These are phyloP conservation scores for Cephus nigrinus DNA, from an alignment of 2,888 invertebrate genomes.

Conservation along the genomic window DNA sequence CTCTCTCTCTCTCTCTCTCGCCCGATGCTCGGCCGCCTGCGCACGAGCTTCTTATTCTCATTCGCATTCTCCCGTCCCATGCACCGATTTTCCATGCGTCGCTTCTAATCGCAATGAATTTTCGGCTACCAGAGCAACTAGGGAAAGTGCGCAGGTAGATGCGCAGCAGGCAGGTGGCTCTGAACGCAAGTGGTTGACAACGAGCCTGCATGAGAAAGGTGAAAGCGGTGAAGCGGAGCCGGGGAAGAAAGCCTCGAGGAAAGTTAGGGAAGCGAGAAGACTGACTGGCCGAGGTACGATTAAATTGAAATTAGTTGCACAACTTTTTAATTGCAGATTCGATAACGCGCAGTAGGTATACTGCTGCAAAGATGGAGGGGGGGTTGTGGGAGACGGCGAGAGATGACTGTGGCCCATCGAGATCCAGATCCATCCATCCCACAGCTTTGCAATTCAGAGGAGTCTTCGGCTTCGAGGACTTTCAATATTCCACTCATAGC, in stretches of 20 bases:
- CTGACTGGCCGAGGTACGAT: constrained; percentile 37
- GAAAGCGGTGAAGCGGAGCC: background rate
- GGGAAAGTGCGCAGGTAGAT: no score
- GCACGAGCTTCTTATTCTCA: no score
- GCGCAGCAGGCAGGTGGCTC: no score
- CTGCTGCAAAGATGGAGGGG: background rate
- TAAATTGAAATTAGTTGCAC: constrained; percentile 62
- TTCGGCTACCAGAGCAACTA: no score
- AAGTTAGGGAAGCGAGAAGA: background rate
- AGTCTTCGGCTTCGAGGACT: background rate
- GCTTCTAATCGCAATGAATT: no score
- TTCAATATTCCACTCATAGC: no score
- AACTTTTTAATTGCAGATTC: constrained; percentile 65
- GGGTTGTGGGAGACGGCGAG: background rate
- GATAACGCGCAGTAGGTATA: constrained; percentile 46
- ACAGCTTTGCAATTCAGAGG: background rate
- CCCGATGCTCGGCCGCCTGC: no score
- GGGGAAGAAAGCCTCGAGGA: background rate
- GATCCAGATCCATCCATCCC: background rate
- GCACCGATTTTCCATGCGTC: no score
- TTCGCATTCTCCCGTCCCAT: no score
- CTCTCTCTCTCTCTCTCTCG: no score
- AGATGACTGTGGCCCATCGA: background rate
- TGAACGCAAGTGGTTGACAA: no score
- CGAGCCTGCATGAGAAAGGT: background rate